Percentiles rank a stretch among this genome's conserved stretches.
Evolutionary conservation across 1,140 invertebrate species (phyloP).

Genomic region (Lepidurus arcticus): DNA sequence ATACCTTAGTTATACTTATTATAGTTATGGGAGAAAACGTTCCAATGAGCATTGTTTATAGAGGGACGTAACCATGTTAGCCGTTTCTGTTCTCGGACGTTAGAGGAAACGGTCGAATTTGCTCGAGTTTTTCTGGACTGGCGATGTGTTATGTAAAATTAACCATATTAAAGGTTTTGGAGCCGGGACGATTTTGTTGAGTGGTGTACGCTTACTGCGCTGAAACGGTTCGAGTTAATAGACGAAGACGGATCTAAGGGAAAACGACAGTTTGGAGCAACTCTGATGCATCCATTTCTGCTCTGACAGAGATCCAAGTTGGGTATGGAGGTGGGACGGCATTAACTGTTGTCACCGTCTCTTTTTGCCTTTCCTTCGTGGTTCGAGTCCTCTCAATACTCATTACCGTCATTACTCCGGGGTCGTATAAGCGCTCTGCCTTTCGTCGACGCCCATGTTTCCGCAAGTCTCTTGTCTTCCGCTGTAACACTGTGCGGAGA

Average conservation of each 20-base stretch:
- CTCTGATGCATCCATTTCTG: background rate
- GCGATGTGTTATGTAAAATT: no score
- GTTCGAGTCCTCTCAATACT: conserved; percentile 1
- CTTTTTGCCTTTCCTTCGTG: background rate
- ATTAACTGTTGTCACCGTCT: background rate
- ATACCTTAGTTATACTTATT: no score
- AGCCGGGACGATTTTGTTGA: no score
- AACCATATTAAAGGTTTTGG: no score
- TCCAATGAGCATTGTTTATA: no score
- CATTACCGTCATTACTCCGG: conserved; percentile 3
- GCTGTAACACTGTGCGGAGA: background rate
- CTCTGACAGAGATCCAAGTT: background rate
- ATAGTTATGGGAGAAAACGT: no score
- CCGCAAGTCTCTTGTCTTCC: conserved; percentile 17
- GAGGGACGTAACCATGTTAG: no score
- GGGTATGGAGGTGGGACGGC: background rate
- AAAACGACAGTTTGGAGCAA: background rate
- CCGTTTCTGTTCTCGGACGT: no score
- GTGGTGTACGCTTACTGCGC: background rate
- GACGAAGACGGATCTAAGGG: background rate
- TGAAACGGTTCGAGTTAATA: background rate
- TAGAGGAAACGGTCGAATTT: no score
- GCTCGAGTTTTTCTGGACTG: no score
- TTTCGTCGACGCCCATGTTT: conserved; percentile 4
- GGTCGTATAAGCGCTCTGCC: conserved; percentile 17